phyloP scores from a whole-genome alignment of 2,888 invertebrate species.

The Tenthredo livida region DNA sequence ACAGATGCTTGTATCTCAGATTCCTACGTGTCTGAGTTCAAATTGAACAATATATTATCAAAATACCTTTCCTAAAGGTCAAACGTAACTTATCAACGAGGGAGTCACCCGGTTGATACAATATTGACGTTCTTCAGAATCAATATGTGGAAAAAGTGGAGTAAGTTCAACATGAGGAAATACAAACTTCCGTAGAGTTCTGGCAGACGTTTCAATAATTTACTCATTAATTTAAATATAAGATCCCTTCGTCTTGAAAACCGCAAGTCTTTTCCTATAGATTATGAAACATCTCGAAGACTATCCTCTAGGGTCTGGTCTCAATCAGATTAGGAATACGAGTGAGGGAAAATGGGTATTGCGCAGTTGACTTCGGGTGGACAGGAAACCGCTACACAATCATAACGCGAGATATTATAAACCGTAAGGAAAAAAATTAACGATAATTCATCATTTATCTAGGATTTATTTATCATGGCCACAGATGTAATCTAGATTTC shows the following conservation, averaged over 20 bases:
- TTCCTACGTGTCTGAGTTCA: neutral
- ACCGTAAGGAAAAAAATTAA: neutral
- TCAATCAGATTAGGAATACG: neutral
- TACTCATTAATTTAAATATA: neutral
- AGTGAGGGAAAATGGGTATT: neutral
- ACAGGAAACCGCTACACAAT: neutral
- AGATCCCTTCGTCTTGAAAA: neutral
- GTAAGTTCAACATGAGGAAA: neutral
- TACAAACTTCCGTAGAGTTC: neutral
- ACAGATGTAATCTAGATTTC: neutral
- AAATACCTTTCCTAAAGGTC: neutral
- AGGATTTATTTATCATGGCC: neutral
- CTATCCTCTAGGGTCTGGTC: neutral
- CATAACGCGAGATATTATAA: neutral
- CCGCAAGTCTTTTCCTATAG: neutral
- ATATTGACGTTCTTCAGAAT: neutral
- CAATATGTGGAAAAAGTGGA: neutral
- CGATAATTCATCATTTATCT: neutral
- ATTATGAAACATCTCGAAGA: neutral
- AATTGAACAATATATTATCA: neutral
- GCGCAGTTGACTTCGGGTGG: neutral
- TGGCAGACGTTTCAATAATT: neutral
- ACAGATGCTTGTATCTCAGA: neutral
- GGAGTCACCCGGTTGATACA: neutral
- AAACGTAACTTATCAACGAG: neutral